phyloP scores from a whole-genome alignment of 2,888 invertebrate species.

The Terebella lapidaria region DNA sequence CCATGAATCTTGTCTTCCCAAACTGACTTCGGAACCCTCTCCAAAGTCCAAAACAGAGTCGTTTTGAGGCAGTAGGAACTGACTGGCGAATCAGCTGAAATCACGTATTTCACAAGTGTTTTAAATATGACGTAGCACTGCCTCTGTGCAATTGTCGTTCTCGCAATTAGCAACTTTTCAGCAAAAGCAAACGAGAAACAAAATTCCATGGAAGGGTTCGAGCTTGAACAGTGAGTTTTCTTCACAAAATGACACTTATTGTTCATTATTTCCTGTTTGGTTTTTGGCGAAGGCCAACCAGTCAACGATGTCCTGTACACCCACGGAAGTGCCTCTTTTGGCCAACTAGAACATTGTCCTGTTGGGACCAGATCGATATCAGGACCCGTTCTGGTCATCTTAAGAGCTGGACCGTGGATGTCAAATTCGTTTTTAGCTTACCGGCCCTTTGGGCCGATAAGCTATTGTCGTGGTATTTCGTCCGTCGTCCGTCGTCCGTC shows the following conservation, averaged over 20 bases:
- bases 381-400: too few relatives aligned
- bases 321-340: neutral
- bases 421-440: too few relatives aligned
- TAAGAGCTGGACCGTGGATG: too few relatives aligned
- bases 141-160: neutral
- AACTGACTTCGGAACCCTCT: too few relatives aligned
- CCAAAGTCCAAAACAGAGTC: too few relatives aligned
- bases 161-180: neutral
- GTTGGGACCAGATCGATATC: neutral
- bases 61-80: neutral
- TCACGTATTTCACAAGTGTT: neutral
- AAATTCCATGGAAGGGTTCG: neutral
- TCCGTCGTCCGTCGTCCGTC: too few relatives aligned
- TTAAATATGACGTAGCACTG: neutral
- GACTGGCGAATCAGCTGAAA: neutral
- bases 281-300: neutral
- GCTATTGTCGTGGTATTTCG: too few relatives aligned
- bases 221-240: neutral
- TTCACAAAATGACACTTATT: neutral
- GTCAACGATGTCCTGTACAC: neutral
- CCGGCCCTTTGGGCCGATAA: too few relatives aligned
- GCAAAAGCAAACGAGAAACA: neutral
- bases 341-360: neutral
- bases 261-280: neutral
- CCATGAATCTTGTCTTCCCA: too few relatives aligned